Conservation (phyloP, 2,797 vertebrate species). For the Pangasius larnaudii region DNA sequence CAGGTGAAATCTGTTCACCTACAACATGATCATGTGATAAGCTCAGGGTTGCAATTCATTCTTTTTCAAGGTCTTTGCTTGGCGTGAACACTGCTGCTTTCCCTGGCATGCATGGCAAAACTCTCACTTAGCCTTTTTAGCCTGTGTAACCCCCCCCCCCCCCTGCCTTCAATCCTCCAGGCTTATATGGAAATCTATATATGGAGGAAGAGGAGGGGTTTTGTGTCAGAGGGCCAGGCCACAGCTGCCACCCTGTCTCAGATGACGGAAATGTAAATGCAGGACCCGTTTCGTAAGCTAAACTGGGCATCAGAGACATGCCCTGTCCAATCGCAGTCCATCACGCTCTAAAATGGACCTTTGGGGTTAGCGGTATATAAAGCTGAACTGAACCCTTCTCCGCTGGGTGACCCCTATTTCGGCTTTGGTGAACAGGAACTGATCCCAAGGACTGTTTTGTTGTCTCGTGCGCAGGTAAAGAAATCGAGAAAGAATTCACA, state of each 20-base stretch:
- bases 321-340: conserved; percentile 71
- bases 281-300: conserved; percentile 69
- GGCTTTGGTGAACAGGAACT: conserved; percentile 82
- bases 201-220: conserved; percentile 58
- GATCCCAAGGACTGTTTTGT: conserved; percentile 84
- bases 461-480: conserved; percentile 80
- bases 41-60: conserved; percentile 29
- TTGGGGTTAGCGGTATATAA: conserved; percentile 75
- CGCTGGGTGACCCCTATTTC: conserved; percentile 82
- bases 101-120: conserved; percentile 59
- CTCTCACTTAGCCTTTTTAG: conserved; percentile 69
- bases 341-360: conserved; percentile 70
- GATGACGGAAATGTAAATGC: conserved; percentile 72
- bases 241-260: conserved; percentile 70
- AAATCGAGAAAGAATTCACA: conserved; percentile 33
- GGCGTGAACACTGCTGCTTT: conserved; percentile 55
- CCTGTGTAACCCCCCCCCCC: conserved; percentile 44
- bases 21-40: conserved; percentile 22
- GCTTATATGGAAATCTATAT: conserved; percentile 68
- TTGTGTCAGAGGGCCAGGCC: conserved; percentile 45
- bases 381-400: conserved; percentile 48
- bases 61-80: conserved; percentile 55
- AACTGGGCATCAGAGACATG: conserved; percentile 64
- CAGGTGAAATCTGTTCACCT: conserved; percentile 9
- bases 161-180: conserved; percentile 28